Evolutionary conservation across 2,113 vertebrate species (phyloP), one percentile per base, ranked within the genome.

Genomic region (Columba livia): DNA sequence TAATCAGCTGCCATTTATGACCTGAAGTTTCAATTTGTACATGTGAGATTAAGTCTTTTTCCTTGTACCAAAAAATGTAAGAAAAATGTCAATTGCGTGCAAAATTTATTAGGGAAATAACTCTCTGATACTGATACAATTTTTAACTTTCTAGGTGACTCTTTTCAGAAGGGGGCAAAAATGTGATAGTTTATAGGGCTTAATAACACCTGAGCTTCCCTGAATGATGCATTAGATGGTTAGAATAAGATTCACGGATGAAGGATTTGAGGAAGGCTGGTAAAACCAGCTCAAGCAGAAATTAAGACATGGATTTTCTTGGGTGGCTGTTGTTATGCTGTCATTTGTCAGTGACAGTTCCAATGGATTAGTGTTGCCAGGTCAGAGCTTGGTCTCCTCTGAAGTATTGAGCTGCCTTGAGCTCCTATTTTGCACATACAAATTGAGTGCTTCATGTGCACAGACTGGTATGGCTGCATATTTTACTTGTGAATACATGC

Each of bases 401-500:
- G 10, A n/a, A 77, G 54, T 5, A n/a, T 57, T 71, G 73, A 64
- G 53, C 56, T 53, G 61, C 72, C 65, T 75, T 9, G 2, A 67
- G 78, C 69, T 72, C 77, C 44, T 79, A 4, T 69, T 79, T 71
- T 72, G 38, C 80, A 75, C 9, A 1, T 51, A 51, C 4, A 69
- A 15, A 89, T 36, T 2, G 24, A 72, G 50, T 44, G 26, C 7
- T 87, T 85, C 69, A 48, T 87, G 73, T 57, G 44, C 3, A 3
- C 57, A 50, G 44, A 56, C 80, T 91, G 50, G 29, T 70, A 61
- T 66, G 60, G 58, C 62, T 79, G 47, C 78, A 73, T 91, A 85
- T 83, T 94, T 95, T 38, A 25, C 82, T 83, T 67, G 75, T 61
- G 79, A 94, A 74, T 53, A 88, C 54, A 66, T 20, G 85, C 64